Evolutionary conservation across 2,113 vertebrate genomes (phyloP), one percentile per base, ranked within the genome.

Genomic region (Nesogale talazaci): DNA sequence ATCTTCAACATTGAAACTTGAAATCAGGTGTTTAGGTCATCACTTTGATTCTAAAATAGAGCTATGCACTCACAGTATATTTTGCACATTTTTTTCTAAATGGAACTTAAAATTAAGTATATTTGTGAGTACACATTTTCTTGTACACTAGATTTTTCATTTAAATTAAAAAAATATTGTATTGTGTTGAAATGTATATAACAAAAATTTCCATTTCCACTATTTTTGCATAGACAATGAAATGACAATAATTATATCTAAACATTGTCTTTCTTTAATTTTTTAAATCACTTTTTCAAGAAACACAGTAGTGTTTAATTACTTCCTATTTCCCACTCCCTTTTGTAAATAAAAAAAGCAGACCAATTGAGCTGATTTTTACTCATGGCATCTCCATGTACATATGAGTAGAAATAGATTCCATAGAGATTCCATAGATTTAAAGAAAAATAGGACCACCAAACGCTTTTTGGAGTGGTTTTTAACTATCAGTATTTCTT

Each of bases 11-110:
- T n/a, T 11, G 42, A 42, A 67, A 22, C 57, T 90, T 57, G 31
- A 34, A 83, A 27, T 75, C 86, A 23, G 12, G 80, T 85, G 23
- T 46, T 38, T 17, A 7, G 59, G 29, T 52, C 36, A 82, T 75
- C 16, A 70, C 69, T 9, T 38, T 82, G 38, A 94, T 69, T 90
- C 34, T 57, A 79, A 69, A 72, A 85, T 75, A 85, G 38, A 88
- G 75, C 36, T 22, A 42, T 42, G 15, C 5, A 56, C 7, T 80
- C 12, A 19, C 61, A 23, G 1, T 59, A 4, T 76, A 76, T 83
- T 52, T 56, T 84, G 46, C 46, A 0, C 38, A 46, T 87, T 86
- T 86, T 92, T 40, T 27, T 27, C 20, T 93, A 78, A 23, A 11
- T 42, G 40, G 29, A 1, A 40, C 3, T 86, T 89, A 65, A 70